These are phyloP conservation scores for Bradypodion pumilum DNA, from an alignment of 2,797 vertebrate genomes.

Conservation along the genomic window DNA sequence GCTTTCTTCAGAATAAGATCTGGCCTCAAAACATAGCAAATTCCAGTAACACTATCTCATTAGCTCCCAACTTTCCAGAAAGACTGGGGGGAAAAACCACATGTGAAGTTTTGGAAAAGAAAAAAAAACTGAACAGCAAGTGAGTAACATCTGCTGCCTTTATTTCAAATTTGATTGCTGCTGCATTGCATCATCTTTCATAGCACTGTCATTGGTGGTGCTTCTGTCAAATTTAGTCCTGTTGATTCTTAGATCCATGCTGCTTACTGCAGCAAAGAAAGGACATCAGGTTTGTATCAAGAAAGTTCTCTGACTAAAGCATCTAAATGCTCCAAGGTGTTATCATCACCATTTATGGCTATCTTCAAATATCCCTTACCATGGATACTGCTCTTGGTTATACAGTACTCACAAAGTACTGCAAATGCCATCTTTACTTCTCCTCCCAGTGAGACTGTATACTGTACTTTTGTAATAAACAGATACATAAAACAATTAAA, in stretches of 20 bases:
- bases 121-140: constrained; percentile 14
- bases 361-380: constrained; percentile 19
- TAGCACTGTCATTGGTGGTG: neutral
- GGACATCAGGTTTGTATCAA: neutral
- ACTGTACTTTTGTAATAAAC: neutral
- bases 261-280: neutral
- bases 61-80: constrained; percentile 28
- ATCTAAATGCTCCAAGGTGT: neutral
- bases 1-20: neutral
- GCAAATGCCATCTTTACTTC: neutral
- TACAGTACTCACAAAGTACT: neutral
- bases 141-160: constrained; percentile 15
- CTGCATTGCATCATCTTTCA: constrained; percentile 60
- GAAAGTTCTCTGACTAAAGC: neutral
- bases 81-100: neutral
- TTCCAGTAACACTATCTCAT: constrained; percentile 39
- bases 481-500: neutral
- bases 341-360: neutral
- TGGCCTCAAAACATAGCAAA: neutral
- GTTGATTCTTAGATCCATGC: constrained; percentile 41
- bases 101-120: neutral
- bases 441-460: constrained; percentile 1
- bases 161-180: constrained; percentile 41
- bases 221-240: constrained; percentile 48
- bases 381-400: neutral